Evolutionary conservation across 2,888 invertebrate species (phyloP).

Genomic region (Patella pellucida): DNA sequence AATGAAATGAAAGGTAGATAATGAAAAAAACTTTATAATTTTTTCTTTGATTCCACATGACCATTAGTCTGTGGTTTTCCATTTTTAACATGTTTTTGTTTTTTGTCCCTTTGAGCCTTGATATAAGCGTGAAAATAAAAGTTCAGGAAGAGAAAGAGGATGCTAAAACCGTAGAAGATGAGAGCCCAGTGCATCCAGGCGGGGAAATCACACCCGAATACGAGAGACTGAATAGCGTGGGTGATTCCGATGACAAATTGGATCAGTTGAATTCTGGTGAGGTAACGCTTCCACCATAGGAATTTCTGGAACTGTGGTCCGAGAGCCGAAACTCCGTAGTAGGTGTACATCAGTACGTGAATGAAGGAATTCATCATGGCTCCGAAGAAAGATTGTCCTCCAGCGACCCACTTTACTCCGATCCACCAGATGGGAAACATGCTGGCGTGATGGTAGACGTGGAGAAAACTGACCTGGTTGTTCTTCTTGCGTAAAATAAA

Average conservation of each 20-base stretch:
- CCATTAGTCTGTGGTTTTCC: neutral
- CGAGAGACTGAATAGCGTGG: conserved; percentile 81
- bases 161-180: conserved; percentile 66
- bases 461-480: conserved; percentile 70
- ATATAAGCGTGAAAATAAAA: conserved; percentile 71
- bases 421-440: conserved; percentile 72
- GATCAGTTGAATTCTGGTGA: conserved; percentile 72
- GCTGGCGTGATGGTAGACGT: conserved; percentile 71
- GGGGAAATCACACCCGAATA: conserved; percentile 92
- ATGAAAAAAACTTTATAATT: too few relatives aligned
- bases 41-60: neutral
- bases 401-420: conserved; percentile 71
- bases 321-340: conserved; percentile 69
- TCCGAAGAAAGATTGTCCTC: conserved; percentile 71
- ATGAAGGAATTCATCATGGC: conserved; percentile 70
- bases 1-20: too few relatives aligned
- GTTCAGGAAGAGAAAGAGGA: conserved; percentile 69
- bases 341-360: conserved; percentile 71
- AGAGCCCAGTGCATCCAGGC: conserved; percentile 70
- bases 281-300: conserved; percentile 71
- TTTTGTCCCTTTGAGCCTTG: conserved; percentile 44
- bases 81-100: conserved; percentile 15
- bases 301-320: conserved; percentile 69
- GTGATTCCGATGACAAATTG: conserved; percentile 92
- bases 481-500: conserved; percentile 71